Conservation (phyloP, 2,113 vertebrate genomes). For the Eulemur macaco region DNA sequence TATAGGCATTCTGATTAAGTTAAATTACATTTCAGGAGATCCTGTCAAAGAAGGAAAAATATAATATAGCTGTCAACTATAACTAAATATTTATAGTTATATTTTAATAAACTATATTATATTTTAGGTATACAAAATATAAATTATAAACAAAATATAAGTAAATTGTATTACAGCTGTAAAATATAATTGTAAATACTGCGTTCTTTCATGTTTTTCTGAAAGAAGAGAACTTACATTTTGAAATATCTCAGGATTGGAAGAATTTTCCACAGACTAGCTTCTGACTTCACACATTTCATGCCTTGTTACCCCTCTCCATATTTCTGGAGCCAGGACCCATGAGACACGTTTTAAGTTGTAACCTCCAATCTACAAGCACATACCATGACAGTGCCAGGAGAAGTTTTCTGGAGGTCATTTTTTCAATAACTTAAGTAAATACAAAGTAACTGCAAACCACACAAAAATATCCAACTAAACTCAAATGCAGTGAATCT, state of each 20-base stretch:
- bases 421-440: neutral
- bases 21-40: neutral
- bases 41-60: neutral
- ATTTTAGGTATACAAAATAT: neutral
- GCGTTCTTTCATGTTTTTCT: neutral
- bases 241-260: neutral
- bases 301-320: neutral
- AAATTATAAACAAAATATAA: neutral
- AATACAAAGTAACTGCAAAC: neutral
- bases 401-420: slow-evolving; percentile 12
- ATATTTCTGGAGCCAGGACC: neutral
- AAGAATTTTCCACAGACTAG: neutral
- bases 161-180: neutral
- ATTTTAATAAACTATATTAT: neutral
- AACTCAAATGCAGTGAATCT: neutral
- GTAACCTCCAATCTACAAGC: neutral
- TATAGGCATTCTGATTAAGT: neutral
- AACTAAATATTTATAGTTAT: too few relatives aligned
- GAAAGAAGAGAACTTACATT: neutral
- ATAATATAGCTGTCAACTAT: too few relatives aligned
- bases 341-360: neutral
- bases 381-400: neutral
- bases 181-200: neutral
- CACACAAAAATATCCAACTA: neutral
- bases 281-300: neutral